Conservation (phyloP, 1,140 invertebrate species). For the Bathynomus jamesi region DNA sequence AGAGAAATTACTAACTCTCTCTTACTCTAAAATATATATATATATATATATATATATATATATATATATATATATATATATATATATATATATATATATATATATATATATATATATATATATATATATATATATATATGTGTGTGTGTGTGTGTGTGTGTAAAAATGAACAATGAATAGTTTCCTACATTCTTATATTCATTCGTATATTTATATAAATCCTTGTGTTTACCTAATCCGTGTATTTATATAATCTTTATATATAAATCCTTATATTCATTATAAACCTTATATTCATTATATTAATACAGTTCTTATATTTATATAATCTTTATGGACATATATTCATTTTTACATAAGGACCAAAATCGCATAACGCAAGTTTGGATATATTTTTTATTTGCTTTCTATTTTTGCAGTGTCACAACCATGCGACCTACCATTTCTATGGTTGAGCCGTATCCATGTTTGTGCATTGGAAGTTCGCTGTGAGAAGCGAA, state of each 20-base stretch:
- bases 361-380: too few relatives aligned
- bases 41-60: constrained; percentile 3
- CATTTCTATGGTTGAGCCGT: too few relatives aligned
- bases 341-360: too few relatives aligned
- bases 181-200: neutral
- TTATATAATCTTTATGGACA: too few relatives aligned
- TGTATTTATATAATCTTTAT: neutral
- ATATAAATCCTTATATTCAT: neutral
- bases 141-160: neutral
- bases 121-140: neutral
- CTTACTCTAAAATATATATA: too few relatives aligned
- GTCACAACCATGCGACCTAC: too few relatives aligned
- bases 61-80: constrained; percentile 3
- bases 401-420: too few relatives aligned
- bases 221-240: too few relatives aligned
- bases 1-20: too few relatives aligned
- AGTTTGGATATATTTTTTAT: too few relatives aligned
- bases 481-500: too few relatives aligned
- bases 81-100: constrained; percentile 3
- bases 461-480: too few relatives aligned
- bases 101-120: constrained; percentile 3
- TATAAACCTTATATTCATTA: neutral
- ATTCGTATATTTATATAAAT: neutral
- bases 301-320: neutral
- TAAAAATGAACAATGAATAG: neutral